Base-by-base conservation (phyloP, 2,797 vertebrate genomes). In the Phalloptychus januarius region DNA sequence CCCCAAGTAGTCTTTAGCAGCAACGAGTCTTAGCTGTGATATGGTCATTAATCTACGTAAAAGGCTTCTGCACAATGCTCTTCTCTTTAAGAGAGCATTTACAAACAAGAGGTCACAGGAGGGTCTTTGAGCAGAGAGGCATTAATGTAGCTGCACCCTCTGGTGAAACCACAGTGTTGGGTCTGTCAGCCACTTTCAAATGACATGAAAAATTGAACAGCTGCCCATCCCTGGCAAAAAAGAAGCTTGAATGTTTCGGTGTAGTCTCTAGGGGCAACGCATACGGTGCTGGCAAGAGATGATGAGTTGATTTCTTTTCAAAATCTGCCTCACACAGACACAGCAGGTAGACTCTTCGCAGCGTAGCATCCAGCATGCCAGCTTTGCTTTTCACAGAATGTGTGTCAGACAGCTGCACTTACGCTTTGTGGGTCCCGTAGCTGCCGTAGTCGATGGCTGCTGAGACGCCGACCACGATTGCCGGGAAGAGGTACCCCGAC, bases 401-500 rank as follows among this genome's bases (percentile, higher is more conserved):
- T 75, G 40, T 74, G 42, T 79, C 42, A 40, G 38, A 84, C 81
- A 81, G 80, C 87, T 87, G 93, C 94, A 96, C 98, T 98, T 93
- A 99, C 98, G 96, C 97, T 93, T 97, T 98, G 79, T 96, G 89
- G 74, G 98, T 98, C 92, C 98, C 98, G 3, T 99, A 99, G 95
- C 98, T 98, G 90, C 96, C 94, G 85, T 98, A 99, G 96, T 99
- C 98, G 80, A 99, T 97, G 65, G 97, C 98, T 61, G 98, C 97
- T 0, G 98, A 98, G 83, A 99, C 97, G 1, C 97, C 98, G 80
- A 99, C 98, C 40, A 99, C 96, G 8, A 98, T 97, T 87, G 98
- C 98, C 4, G 98, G 98, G 87, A 99, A 97, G 89, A 99, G 96
- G 94, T 99, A 99, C 85, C 98, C 98, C 13, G 97, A 97, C 81